Base-by-base conservation (phyloP, 2,797 vertebrate genomes). In the Mus spretus region DNA sequence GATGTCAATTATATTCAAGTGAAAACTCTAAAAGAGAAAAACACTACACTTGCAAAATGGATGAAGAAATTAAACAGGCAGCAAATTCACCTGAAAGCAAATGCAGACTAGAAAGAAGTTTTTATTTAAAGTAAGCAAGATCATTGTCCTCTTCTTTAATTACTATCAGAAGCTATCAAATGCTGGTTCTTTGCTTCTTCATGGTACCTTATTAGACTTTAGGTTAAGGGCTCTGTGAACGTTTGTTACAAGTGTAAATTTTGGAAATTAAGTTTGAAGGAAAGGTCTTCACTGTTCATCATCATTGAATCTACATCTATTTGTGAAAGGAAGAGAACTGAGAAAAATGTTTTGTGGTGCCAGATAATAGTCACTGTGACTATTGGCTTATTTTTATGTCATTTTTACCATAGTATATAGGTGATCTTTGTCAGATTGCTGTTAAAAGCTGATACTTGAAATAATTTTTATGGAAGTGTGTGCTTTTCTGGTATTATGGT, bases 111-210 rank as follows among this genome's bases (percentile, higher is more conserved):
- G 57, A 94, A 37, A 91, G 74, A 6, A 1, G 53, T 55, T 15
- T 70, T 97, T 94, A 77, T 84, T 86, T 87, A 95, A 97, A 75
- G 87, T 40, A 55, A 53, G n/a, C 83, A 88, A 97, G 87, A 31
- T 15, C 12, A 89, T n/a, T 79, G 57, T 96, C n/a, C 96, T 55
- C 63, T 97, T 90, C 67, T 79, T 95, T 95, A 63, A 28, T 91
- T 93, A 65, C 0, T n/a, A 53, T 53, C 55, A 93, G 8, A 65
- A 26, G 19, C 57, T 96, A 94, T 59, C 61, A 95, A 94, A 82
- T 86, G 28, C n/a, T 63, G 20, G 93, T 90, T 63, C 61, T 84
- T 78, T 50, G 14, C n/a, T 59, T 95, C 34, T 92, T 50, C 55
- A 14, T 34, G 44, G 15, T 89, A 70, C 24, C 90, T 96, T 93